phyloP scores from a whole-genome alignment of 2,888 invertebrate species.

The Drosophila nigricruria region DNA sequence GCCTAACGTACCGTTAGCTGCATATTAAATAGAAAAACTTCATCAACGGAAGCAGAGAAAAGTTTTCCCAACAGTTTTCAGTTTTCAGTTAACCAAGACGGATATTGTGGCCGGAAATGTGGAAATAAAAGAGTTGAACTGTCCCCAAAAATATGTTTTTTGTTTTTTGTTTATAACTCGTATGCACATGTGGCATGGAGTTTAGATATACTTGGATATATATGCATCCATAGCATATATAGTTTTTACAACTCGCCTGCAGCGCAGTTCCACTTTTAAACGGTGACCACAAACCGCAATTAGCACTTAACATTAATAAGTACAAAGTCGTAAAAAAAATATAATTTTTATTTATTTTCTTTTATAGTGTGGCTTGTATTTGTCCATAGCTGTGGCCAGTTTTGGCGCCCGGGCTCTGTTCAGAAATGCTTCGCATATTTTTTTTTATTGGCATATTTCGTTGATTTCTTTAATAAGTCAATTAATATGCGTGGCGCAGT shows the following conservation, averaged over 20 bases:
- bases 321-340: slow-evolving; percentile 59
- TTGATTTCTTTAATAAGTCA: slow-evolving; percentile 59
- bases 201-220: background rate
- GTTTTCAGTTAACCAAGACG: slow-evolving; percentile 30
- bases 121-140: slow-evolving; percentile 19
- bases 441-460: slow-evolving; percentile 74
- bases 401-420: slow-evolving; percentile 37
- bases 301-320: slow-evolving; percentile 75
- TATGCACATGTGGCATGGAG: slow-evolving; percentile 13
- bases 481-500: slow-evolving; percentile 71
- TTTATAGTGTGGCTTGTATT: slow-evolving; percentile 25
- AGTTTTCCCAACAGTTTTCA: slow-evolving; percentile 62
- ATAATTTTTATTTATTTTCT: slow-evolving; percentile 12
- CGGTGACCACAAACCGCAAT: slow-evolving; percentile 70
- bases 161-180: slow-evolving; percentile 21
- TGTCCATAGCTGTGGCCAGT: slow-evolving; percentile 25
- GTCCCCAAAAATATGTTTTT: slow-evolving; percentile 27
- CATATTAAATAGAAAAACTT: slow-evolving; percentile 45
- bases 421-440: slow-evolving; percentile 43
- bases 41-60: slow-evolving; percentile 70
- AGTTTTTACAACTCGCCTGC: slow-evolving; percentile 40
- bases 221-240: background rate
- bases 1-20: slow-evolving; percentile 38
- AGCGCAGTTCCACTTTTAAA: slow-evolving; percentile 49
- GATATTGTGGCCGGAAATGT: slow-evolving; percentile 66